Evolutionary conservation across 2,113 vertebrate species (phyloP), one percentile per base, ranked within the genome.

Genomic region (Erinaceus europaeus): DNA sequence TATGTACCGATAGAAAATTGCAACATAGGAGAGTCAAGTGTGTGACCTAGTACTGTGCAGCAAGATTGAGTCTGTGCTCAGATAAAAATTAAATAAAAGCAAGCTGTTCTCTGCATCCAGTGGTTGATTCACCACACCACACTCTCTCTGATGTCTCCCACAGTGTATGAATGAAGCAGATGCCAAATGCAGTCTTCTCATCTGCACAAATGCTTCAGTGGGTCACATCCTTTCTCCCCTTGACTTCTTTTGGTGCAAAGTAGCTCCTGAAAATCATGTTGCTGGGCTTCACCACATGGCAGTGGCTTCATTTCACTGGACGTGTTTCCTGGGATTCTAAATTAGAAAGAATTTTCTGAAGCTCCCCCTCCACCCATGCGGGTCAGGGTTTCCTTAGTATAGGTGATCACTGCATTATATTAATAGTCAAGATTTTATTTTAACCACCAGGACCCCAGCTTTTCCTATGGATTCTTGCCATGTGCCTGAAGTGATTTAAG

Each of bases 41-140:
- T 25, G 9, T 40, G 55, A 44, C 32, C 44, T 10, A 32, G 80
- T 13, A 50, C 27, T 21, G 14, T 18, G 29, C 3, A 38, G 25
- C 9, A 34, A 57, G 48, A 25, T 59, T 4, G 2, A 69, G 25
- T 40, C 34, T 1, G 0, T 57, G 57, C 52, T 88, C 42, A 75
- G 75, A 59, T 36, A 64, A 71, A 89, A 89, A 10, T n/a, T n/a
- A 9, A 64, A 64, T 64, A 69, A 89, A 86, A 9, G 5, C 64
- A 48, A 72, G 50, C 80, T 81, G 44, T 64, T 75, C 42, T 65
- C 48, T 20, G 44, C 77, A 69, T 9, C 25, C 38, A 12, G 7
- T 0, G 0, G n/a, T 27, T 0, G 21, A 44, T 29, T 80, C 8
- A 0, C 52, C 46, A 14, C 7, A 4, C 48, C 23, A 2, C 3